Evolutionary conservation across 2,797 vertebrate species (phyloP).

Genomic region (Rhinogobio ventralis): DNA sequence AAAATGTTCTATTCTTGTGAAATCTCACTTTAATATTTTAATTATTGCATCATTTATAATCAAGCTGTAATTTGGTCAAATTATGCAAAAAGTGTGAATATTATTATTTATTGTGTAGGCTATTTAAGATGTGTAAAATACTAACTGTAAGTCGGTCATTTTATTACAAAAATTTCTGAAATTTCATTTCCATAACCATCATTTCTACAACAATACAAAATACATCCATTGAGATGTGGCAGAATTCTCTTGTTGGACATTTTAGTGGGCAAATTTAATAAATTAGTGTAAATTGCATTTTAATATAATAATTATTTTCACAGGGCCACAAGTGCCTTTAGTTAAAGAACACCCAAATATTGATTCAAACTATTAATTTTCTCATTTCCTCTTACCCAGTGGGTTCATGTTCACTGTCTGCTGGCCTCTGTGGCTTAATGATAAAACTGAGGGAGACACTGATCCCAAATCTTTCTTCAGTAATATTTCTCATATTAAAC

Average conservation of each 20-base stretch:
- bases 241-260: neutral
- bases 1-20: neutral
- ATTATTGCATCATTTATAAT: neutral
- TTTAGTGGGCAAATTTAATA: neutral
- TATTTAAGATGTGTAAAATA: neutral
- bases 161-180: neutral
- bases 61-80: neutral
- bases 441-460: constrained; percentile 63
- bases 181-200: neutral
- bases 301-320: neutral
- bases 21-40: neutral
- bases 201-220: neutral
- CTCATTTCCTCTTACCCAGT: constrained; percentile 34
- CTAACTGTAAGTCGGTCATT: neutral
- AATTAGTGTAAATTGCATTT: neutral
- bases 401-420: constrained; percentile 28
- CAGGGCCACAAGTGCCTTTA: neutral
- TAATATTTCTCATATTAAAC: constrained; percentile 63
- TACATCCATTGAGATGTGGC: neutral
- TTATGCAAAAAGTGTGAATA: neutral
- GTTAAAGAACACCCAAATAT: constrained; percentile 34
- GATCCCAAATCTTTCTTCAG: constrained; percentile 65
- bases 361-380: constrained; percentile 32
- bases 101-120: neutral
- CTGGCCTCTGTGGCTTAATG: constrained; percentile 55